A percentile compares a stretch with the other conserved stretches of the same genome.
These are phyloP conservation scores for Diplodus puntazzo DNA, from an alignment of 2,797 vertebrate genomes.

Conservation along the genomic window DNA sequence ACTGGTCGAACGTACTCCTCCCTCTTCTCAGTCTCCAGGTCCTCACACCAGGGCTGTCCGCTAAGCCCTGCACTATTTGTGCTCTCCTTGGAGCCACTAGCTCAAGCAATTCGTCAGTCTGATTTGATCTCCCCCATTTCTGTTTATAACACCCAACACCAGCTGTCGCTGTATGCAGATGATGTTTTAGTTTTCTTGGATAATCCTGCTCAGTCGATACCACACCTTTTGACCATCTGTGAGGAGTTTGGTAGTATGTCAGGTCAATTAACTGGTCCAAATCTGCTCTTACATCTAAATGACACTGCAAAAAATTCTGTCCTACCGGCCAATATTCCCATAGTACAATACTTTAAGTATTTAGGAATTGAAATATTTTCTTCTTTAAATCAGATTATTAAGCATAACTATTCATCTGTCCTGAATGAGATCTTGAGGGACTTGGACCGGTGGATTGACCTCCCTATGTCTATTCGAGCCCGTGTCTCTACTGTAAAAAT, in stretches of 20 bases:
- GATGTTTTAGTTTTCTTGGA: background rate
- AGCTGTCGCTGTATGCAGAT: background rate
- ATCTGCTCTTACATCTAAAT: background rate
- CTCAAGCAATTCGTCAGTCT: background rate
- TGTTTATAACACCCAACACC: background rate
- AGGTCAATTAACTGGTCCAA: constrained; percentile 13
- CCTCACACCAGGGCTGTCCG: background rate
- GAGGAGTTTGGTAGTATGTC: background rate
- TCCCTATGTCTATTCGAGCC: no score
- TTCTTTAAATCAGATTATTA: no score
- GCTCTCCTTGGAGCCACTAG: background rate
- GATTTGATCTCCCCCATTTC: background rate
- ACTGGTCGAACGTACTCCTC: background rate
- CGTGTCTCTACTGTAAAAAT: no score
- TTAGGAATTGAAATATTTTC: no score
- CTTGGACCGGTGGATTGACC: no score
- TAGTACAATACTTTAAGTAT: no score
- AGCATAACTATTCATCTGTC: no score
- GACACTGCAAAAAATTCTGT: no score
- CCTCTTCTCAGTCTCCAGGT: background rate
- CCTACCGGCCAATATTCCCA: no score
- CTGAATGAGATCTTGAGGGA: no score
- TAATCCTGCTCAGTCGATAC: background rate
- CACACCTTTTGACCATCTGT: background rate
- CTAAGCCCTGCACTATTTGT: constrained; percentile 3